Evolutionary conservation across 2,888 invertebrate species (phyloP).

Genomic region (Megaustenia siamemsis): DNA sequence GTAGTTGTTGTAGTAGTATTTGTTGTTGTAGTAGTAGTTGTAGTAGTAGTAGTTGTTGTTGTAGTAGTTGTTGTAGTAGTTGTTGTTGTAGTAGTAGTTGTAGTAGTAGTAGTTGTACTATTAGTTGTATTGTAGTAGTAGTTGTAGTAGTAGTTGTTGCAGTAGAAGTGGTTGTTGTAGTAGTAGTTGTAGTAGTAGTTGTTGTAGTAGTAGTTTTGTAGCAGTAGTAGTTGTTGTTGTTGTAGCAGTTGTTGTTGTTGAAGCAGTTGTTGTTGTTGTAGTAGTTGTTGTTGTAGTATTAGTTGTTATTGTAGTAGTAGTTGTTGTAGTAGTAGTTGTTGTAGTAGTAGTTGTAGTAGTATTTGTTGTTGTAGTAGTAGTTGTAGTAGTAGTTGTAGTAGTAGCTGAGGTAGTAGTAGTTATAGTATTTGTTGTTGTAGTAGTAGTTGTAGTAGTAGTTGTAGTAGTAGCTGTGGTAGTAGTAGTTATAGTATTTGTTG

Average conservation of each 20-base stretch:
- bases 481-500: too few species aligned
- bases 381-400: too few species aligned
- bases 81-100: slow-evolving; percentile 39
- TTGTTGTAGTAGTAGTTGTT: too few species aligned
- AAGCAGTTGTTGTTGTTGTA: too few species aligned
- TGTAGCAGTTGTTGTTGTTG: not conserved
- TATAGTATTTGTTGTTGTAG: too few species aligned
- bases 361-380: too few species aligned
- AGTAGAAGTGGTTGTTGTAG: slow-evolving; percentile 50
- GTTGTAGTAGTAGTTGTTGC: slow-evolving; percentile 45
- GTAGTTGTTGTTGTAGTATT: too few species aligned
- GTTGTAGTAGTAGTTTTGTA: slow-evolving; percentile 44
- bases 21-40: slow-evolving; percentile 5
- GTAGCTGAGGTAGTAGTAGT: too few species aligned
- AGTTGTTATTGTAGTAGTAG: too few species aligned
- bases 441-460: too few species aligned
- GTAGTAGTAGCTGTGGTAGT: too few species aligned
- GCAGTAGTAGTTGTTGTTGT: slow-evolving; percentile 37
- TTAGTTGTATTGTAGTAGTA: slow-evolving; percentile 51
- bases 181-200: slow-evolving; percentile 45
- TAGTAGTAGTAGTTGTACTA: slow-evolving; percentile 47
- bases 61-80: slow-evolving; percentile 25
- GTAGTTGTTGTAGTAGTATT: slow-evolving; percentile 5
- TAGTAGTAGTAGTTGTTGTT: slow-evolving; percentile 7
- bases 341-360: too few species aligned